Evolutionary conservation across 2,113 vertebrate species (phyloP).

Genomic region (Progne subis): DNA sequence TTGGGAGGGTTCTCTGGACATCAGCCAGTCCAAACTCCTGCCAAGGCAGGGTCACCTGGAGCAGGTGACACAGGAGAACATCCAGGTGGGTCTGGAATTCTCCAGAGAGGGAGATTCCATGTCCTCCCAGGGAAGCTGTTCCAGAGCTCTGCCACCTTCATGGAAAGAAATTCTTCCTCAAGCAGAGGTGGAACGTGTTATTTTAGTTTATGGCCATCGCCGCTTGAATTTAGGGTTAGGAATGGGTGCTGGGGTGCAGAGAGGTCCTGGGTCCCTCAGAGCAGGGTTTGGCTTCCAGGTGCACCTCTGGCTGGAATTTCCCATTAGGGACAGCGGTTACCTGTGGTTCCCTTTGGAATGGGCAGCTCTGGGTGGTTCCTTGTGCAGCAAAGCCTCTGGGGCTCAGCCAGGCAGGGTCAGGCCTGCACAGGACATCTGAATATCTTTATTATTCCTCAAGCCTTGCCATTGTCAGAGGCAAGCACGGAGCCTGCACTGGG

Average conservation of each 20-base stretch:
- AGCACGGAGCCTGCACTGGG: not conserved
- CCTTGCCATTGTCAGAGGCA: not conserved
- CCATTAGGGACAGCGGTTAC: not conserved
- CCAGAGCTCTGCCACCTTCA: not conserved
- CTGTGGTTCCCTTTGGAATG: not conserved
- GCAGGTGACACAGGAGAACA: not conserved
- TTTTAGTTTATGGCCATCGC: not conserved
- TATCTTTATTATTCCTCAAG: not conserved
- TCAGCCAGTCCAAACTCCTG: not conserved
- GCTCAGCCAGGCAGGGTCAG: not conserved
- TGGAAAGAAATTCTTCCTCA: not conserved
- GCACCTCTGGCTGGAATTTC: not conserved
- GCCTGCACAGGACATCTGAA: not conserved
- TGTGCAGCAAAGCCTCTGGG: not conserved
- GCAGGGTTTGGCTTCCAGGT: not conserved
- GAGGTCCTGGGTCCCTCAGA: not conserved
- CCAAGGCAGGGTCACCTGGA: not conserved
- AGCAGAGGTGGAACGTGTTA: not conserved
- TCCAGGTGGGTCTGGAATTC: not conserved
- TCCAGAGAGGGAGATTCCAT: not conserved
- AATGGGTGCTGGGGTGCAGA: not conserved
- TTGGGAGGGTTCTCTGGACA: not conserved
- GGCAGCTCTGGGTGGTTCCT: not conserved
- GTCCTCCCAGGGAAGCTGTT: not conserved
- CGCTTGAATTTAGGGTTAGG: not conserved